A percentile compares a stretch with the other conserved stretches of the same genome.
Conservation (phyloP, 1,140 invertebrate species). For the Drosophila kohkoa region DNA sequence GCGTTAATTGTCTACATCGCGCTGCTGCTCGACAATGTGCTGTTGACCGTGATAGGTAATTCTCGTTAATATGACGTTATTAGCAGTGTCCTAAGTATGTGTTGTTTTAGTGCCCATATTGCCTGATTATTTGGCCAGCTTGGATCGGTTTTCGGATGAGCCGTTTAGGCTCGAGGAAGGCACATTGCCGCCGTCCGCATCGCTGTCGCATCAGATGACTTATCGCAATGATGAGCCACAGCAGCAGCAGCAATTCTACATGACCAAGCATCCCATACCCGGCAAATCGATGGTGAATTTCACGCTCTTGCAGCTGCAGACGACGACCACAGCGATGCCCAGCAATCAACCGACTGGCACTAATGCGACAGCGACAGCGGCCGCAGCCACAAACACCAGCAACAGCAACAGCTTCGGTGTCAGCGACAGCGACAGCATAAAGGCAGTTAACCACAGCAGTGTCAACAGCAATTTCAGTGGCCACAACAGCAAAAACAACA, state of each 20-base stretch:
- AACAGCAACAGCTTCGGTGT: slow-evolving; percentile 27
- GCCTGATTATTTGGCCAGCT: slow-evolving; percentile 91
- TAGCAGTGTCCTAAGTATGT: slow-evolving; percentile 11
- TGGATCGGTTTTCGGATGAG: slow-evolving; percentile 81
- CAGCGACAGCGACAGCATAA: slow-evolving; percentile 26
- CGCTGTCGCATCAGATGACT: slow-evolving; percentile 38
- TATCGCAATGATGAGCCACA: slow-evolving; percentile 42
- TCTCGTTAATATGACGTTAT: slow-evolving; percentile 16
- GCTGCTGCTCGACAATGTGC: slow-evolving; percentile 91
- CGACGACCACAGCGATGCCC: slow-evolving; percentile 38
- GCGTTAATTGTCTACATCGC: slow-evolving; percentile 89
- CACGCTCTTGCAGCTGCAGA: slow-evolving; percentile 62
- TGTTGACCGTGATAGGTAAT: slow-evolving; percentile 92
- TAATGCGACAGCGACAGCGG: slow-evolving; percentile 52
- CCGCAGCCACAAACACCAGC: slow-evolving; percentile 14
- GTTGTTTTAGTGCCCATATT: slow-evolving; percentile 91
- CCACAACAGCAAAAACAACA: slow-evolving; percentile 35
- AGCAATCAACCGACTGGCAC: slow-evolving; percentile 59
- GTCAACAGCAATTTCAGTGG: slow-evolving; percentile 28
- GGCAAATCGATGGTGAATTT: slow-evolving; percentile 85
- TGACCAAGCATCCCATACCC: slow-evolving; percentile 85
- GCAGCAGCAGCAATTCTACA: slow-evolving; percentile 56
- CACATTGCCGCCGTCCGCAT: slow-evolving; percentile 15
- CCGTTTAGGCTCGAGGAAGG: slow-evolving; percentile 1
- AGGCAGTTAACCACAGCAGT: slow-evolving; percentile 7